phyloP scores from a whole-genome alignment of 1,140 invertebrate species.

The Papilio helenus region DNA sequence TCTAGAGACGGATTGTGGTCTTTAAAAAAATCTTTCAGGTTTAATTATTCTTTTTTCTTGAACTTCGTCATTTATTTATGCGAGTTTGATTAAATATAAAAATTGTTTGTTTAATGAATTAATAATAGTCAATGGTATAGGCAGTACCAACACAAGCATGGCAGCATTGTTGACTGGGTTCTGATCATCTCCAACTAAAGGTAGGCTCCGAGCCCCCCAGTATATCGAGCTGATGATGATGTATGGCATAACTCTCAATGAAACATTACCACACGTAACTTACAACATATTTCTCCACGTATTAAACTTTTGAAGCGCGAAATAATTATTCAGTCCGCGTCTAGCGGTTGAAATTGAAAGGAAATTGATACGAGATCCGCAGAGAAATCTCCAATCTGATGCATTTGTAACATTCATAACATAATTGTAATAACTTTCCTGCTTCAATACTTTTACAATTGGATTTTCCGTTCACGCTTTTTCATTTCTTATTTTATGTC shows the following conservation, averaged over 20 bases:
- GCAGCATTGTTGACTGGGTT: no score
- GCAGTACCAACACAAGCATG: no score
- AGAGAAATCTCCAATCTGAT: conserved; percentile 32
- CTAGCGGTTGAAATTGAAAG: conserved; percentile 34
- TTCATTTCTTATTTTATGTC: background rate
- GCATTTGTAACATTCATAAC: conserved; percentile 30
- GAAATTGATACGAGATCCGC: conserved; percentile 32
- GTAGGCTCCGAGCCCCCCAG: no score
- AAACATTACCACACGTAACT: background rate
- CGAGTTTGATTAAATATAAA: no score
- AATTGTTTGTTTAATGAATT: no score
- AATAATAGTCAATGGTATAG: no score
- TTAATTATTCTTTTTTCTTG: no score
- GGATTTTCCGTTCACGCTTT: background rate
- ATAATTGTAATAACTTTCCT: conserved; percentile 18
- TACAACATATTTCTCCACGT: conserved; percentile 2
- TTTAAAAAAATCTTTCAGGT: no score
- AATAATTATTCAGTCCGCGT: conserved; percentile 34
- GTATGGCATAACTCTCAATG: background rate
- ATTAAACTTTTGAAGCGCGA: conserved; percentile 25
- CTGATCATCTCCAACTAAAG: no score
- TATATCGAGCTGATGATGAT: no score
- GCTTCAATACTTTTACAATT: conserved; percentile 20
- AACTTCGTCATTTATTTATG: no score
- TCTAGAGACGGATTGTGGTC: no score